A percentile compares a stretch with the other conserved stretches of the same genome.
Evolutionary conservation across 2,113 vertebrate genomes (phyloP).

Genomic region (Saimiri boliviensis): DNA sequence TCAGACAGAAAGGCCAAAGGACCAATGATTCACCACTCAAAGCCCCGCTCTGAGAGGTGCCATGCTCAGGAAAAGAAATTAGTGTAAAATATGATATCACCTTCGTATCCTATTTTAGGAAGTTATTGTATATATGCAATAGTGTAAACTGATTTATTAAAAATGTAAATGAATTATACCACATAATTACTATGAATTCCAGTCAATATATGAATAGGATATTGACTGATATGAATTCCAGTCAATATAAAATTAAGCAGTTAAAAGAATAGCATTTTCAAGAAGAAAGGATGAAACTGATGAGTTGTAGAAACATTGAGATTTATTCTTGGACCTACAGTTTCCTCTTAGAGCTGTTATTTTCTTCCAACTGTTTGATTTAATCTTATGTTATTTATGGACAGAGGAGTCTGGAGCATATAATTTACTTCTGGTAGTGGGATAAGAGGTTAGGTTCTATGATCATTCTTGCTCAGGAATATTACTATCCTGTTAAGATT

Average conservation of each 20-base stretch:
- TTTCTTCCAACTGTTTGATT: constrained; percentile 9
- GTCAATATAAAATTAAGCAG: not conserved
- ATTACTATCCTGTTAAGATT: constrained; percentile 39
- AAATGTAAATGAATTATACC: not conserved
- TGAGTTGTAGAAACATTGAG: not conserved
- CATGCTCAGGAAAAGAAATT: not conserved
- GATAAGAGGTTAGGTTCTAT: not conserved
- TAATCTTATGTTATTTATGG: not conserved
- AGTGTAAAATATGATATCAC: not conserved
- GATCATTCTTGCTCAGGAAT: constrained; percentile 4
- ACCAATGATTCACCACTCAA: not conserved
- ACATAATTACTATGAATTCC: not conserved
- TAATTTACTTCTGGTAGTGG: constrained; percentile 9
- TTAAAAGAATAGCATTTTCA: constrained; percentile 49
- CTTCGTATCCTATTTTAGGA: not conserved
- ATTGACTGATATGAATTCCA: constrained; percentile 6
- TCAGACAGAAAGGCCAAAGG: not conserved
- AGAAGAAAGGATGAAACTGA: not conserved
- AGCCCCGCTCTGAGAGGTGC: not conserved
- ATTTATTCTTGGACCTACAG: not conserved
- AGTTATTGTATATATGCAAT: not conserved
- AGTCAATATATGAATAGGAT: constrained; percentile 36
- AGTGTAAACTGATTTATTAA: not conserved
- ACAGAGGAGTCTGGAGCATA: not conserved
- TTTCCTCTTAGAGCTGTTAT: not conserved